Evolutionary conservation across 1,140 invertebrate species (phyloP), one percentile per base, ranked within the genome.

Genomic region (Drosophila pectinifera): DNA sequence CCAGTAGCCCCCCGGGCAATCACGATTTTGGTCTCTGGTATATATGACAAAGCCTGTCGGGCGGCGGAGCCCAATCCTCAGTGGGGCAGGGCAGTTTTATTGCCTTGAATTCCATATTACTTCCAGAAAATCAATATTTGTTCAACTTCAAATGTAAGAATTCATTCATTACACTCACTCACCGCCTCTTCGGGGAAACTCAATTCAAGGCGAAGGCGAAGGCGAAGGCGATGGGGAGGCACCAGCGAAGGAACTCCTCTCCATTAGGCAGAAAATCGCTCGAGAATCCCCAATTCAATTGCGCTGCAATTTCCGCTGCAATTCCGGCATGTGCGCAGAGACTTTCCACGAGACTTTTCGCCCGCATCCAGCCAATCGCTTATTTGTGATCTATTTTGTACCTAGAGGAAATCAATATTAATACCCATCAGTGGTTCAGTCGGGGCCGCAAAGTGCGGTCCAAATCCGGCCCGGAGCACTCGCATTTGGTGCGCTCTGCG

Each of bases 81-180:
- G 80, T 79, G 75, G 62, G 62, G 54, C 74, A 81, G 80, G 63
- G 48, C 75, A 74, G 80, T 68, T 74, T 81, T 81, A 80, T 68
- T 81, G 55, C 54, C 65, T 20, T 76, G 55, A 61, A 59, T 69
- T 48, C 38, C 45, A 73, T 78, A 82, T 74, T 74, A 58, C 39
- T 55, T 46, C 7, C 42, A 38, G 38, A 72, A 76, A 69, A 73
- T 81, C 73, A 73, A 75, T 83, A 72, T 83, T 84, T 79, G 61
- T 36, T 53, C 14, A 46, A 80, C 67, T 69, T 84, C 78, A 84
- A 84, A 74, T 78, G 26, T 46, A 51, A 48, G 45, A 62, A 81
- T 86, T 84, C 73, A 57, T 41, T 58, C 45, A 70, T 70, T 48
- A 53, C 22, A 57, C 46, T 45, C 11, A 45, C n/a, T n/a, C n/a